Evolutionary conservation across 2,113 vertebrate species (phyloP).

Genomic region (Odontesthes bonariensis): DNA sequence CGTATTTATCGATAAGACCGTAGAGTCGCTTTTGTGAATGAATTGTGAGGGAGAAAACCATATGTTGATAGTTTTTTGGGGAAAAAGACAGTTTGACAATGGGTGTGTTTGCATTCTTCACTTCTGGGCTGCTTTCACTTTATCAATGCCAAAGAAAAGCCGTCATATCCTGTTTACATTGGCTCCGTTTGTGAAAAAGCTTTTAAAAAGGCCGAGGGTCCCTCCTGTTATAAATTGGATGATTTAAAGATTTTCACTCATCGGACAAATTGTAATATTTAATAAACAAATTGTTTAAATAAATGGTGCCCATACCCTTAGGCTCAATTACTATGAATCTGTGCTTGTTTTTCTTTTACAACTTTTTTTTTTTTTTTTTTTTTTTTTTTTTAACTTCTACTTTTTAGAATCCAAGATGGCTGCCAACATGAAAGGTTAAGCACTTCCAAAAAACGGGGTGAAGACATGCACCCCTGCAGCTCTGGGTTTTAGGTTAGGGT

Average conservation of each 20-base stretch:
- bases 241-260: constrained; percentile 28
- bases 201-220: constrained; percentile 16
- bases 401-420: neutral
- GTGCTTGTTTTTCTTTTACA: too few species aligned
- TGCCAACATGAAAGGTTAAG: neutral
- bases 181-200: constrained; percentile 33
- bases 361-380: neutral
- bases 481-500: too few species aligned
- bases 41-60: neutral
- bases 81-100: constrained; percentile 17
- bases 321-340: neutral
- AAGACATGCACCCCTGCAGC: neutral
- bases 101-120: constrained; percentile 24
- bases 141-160: constrained; percentile 49
- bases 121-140: constrained; percentile 34
- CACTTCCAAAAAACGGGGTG: too few species aligned
- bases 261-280: neutral
- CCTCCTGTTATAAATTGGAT: constrained; percentile 28
- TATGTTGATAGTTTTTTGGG: neutral
- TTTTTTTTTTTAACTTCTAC: neutral
- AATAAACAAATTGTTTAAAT: too few species aligned
- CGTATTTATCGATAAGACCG: neutral
- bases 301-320: too few species aligned
- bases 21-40: constrained; percentile 44
- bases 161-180: constrained; percentile 64